phyloP scores from a whole-genome alignment of 2,888 invertebrate species.

The Liposcelis brunnea region DNA sequence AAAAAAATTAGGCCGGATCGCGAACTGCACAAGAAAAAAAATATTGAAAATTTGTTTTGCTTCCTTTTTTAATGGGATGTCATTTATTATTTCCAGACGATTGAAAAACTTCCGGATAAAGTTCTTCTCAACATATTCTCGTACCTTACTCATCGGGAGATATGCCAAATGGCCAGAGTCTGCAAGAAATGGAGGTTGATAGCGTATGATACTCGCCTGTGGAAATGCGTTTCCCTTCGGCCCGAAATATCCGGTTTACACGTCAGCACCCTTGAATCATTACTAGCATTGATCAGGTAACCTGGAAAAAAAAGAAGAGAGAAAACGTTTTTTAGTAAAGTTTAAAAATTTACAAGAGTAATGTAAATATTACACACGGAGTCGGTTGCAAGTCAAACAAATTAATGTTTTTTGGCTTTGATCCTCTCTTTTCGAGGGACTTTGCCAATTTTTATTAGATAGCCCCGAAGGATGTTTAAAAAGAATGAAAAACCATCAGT shows the following conservation, averaged over 20 bases:
- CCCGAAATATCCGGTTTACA: constrained; percentile 93
- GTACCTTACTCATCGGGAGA: constrained; percentile 83
- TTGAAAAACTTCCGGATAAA: constrained; percentile 94
- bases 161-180: constrained; percentile 82
- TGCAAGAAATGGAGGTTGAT: constrained; percentile 93
- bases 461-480: constrained; percentile 9
- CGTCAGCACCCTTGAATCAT: constrained; percentile 72
- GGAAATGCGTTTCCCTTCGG: constrained; percentile 89
- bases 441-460: constrained; percentile 3
- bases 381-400: no score
- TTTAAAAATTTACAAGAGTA: no score
- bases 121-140: constrained; percentile 86
- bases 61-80: background rate
- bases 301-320: constrained; percentile 5
- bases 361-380: no score
- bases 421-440: background rate
- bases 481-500: constrained; percentile 7
- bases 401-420: no score
- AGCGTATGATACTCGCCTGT: constrained; percentile 86
- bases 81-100: constrained; percentile 46
- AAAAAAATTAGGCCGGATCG: constrained; percentile 1
- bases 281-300: constrained; percentile 65
- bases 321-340: no score
- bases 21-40: constrained; percentile 1
- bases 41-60: no score